Conservation (phyloP, 2,113 vertebrate genomes). For the Pygoscelis antarcticus region DNA sequence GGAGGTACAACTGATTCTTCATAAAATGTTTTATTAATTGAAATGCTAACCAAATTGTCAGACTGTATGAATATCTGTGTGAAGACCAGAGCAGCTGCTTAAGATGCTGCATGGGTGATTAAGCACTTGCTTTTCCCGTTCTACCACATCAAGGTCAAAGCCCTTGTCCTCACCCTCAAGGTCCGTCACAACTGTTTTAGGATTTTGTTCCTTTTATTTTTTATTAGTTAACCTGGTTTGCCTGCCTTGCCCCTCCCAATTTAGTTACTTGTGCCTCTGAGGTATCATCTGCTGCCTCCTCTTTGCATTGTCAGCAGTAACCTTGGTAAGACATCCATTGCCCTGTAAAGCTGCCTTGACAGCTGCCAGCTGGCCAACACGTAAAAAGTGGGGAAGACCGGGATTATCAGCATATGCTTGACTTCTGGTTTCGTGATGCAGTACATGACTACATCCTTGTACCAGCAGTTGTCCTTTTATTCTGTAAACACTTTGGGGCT, state of each 20-base stretch:
- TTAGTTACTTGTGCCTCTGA: neutral
- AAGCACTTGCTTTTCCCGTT: neutral
- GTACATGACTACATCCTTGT: neutral
- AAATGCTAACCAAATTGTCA: neutral
- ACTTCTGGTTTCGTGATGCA: neutral
- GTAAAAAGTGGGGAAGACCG: neutral
- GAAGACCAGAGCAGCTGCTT: neutral
- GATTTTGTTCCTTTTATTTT: neutral
- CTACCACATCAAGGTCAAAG: neutral
- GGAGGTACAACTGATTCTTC: neutral
- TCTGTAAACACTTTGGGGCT: neutral
- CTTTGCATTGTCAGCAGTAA: neutral
- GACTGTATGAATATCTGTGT: neutral
- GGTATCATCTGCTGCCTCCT: neutral
- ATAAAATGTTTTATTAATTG: conserved; percentile 34
- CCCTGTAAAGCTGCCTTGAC: neutral
- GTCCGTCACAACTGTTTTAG: neutral
- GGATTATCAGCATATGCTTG: neutral
- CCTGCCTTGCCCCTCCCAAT: neutral
- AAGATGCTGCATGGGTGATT: neutral
- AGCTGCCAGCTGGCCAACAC: neutral
- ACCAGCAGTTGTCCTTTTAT: neutral
- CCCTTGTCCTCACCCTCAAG: neutral
- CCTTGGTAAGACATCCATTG: neutral
- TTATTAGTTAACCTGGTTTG: neutral